Base-by-base conservation (phyloP, 2,797 vertebrate genomes). In the Choloepus didactylus region DNA sequence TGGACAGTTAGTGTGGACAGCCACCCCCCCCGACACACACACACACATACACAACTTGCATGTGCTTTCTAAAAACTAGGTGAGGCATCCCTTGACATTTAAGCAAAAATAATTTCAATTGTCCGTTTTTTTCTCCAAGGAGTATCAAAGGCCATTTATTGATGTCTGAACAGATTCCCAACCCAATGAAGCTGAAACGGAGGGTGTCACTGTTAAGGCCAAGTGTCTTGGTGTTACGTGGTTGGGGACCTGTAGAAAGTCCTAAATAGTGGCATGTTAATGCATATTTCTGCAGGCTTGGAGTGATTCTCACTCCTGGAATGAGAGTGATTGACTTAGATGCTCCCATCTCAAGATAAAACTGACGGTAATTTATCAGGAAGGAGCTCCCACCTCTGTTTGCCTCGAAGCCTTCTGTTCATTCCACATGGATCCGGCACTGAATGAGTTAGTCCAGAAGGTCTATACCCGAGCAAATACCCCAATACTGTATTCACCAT, bases 361-460 rank as follows among this genome's bases (percentile, higher is more conserved):
- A 38, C 10, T 0, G 0, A 10, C 31, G 16, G 67, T 56, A 4
- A 0, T 35, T 10, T 18, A 7, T 59, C 29, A n/a, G 49, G 11
- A 1, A 21, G 23, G 35, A 29, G 76, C 31, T 21, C 46, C 4
- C 12, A 10, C 11, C 7, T 10, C 27, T 80, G 31, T 5, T 77
- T 77, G 19, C 29, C 9, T 49, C 4, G 0, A 7, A 21, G 66
- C 7, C 27, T 16, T 60, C 75, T 38, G 6, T 25, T 41, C 62
- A 11, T 1, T 6, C 0, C 2, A 11, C 76, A 2, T 0, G 3
- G 5, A 21, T 56, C 1, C 0, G 0, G 59, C 51, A 18, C 25
- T 23, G 2, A 18, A 16, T 23, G 64, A 64, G 29, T 60, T 79
- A n/a, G 23, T 56, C 64, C 67, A 38, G 35, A 56, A 70, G 51